A percentile compares a stretch with the other conserved stretches of the same genome.
Conservation (phyloP, 2,797 vertebrate genomes). For the Pelochelys cantorii region DNA sequence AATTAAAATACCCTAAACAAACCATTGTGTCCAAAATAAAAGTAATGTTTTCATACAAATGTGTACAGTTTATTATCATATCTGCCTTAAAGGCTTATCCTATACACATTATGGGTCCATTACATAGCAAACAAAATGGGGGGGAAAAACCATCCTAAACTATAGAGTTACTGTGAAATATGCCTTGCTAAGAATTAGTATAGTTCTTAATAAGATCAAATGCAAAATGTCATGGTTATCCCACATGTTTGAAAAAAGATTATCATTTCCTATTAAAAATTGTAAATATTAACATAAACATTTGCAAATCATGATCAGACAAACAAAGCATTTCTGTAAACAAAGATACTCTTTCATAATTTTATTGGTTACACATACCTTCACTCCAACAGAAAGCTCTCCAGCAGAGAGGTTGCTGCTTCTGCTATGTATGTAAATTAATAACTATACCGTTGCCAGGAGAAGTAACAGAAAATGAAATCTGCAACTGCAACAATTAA, state of each 20-base stretch:
- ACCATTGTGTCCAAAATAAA: neutral
- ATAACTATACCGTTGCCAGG: neutral
- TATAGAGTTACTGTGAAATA: constrained; percentile 10
- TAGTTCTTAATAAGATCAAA: constrained; percentile 26
- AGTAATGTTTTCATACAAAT: neutral
- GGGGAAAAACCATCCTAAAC: neutral
- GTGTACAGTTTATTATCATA: neutral
- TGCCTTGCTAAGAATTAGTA: neutral
- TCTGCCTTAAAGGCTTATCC: neutral
- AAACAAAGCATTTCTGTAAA: constrained; percentile 1
- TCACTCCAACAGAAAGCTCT: neutral
- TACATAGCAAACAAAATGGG: neutral
- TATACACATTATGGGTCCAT: neutral
- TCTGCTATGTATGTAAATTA: neutral
- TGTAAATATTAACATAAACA: neutral
- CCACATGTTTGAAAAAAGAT: constrained; percentile 14
- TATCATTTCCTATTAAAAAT: constrained; percentile 8
- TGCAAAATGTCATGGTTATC: neutral
- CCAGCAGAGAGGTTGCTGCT: neutral
- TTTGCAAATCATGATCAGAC: constrained; percentile 5
- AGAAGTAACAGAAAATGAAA: neutral
- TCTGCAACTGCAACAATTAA: neutral
- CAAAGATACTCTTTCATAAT: neutral
- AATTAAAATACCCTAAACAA: neutral
- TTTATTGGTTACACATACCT: neutral